Evolutionary conservation across 2,113 vertebrate species (phyloP), one percentile per base, ranked within the genome.

Genomic region (Scomber japonicus): DNA sequence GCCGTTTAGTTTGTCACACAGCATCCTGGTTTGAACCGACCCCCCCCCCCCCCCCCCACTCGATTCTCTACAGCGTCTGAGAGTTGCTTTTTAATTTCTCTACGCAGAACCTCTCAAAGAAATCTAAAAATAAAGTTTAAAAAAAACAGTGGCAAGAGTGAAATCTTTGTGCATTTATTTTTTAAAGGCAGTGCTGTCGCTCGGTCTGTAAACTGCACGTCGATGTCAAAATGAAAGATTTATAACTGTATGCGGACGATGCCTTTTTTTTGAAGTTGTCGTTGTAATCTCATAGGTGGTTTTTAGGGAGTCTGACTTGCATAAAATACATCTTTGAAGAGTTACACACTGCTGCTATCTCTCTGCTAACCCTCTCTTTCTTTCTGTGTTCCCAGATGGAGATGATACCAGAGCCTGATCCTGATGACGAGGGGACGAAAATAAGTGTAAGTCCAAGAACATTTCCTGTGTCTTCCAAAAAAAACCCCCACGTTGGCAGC

Each of bases 381-480:
- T 90, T n/a, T 76, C 15, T 86, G 48, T 81, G 16, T 89, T 82
- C 46, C 50, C 83, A 95, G 95, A 92, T 94, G 90, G 94, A 95
- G 88, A 88, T 95, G 80, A 90, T 90, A 75, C 88, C 90, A 40
- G 94, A 94, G 81, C 88, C 85, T 8, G 93, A 95, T 82, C 94
- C 94, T 17, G 92, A 95, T 61, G 94, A 95, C 0, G 95, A 95
- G 65, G 95, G 95, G 65, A 94, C 94, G 15, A 95, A 95, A 91
- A 95, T 95, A 92, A 95, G 95, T 92, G 94, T 95, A 91, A 95
- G 95, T 89, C 73, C 8, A 82, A 64, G 56, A 68, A 19, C 24
- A 19, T 1, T 3, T 31, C 61, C 13, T 44, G 19, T 0, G 11
- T 15, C 24, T 56, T 78, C 55, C 61, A 19, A 2, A 55, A 7